phyloP scores from a whole-genome alignment of 2,113 vertebrate genomes.

The Phylloscopus trochilus region DNA sequence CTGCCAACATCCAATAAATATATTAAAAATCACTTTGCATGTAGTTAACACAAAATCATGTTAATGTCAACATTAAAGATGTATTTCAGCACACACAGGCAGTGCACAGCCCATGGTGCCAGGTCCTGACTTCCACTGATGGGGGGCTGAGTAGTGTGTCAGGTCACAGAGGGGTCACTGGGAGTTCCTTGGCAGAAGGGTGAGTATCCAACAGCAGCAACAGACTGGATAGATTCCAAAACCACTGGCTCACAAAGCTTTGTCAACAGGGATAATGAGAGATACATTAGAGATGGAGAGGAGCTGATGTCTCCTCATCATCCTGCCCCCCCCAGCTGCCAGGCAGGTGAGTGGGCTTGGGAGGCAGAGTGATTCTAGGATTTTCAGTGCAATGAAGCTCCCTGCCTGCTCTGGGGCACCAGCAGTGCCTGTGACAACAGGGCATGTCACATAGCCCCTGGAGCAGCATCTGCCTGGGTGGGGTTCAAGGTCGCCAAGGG shows the following conservation, averaged over 20 bases:
- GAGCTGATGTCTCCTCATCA: neutral
- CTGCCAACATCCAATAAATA: constrained; percentile 51
- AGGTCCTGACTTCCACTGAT: neutral
- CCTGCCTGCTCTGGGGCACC: neutral
- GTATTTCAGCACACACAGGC: neutral
- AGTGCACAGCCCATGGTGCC: rapidly evolving
- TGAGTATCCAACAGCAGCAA: neutral
- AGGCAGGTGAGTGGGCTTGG: neutral
- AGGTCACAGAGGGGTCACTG: neutral
- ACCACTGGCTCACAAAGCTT: neutral
- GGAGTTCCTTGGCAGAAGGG: neutral
- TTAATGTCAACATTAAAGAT: constrained; percentile 21
- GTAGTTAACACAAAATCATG: neutral
- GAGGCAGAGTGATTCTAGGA: neutral
- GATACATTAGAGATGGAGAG: neutral
- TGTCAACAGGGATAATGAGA: neutral
- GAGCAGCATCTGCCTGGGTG: neutral
- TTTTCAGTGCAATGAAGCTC: neutral
- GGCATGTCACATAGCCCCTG: neutral
- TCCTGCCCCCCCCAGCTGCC: neutral
- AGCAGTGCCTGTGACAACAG: neutral
- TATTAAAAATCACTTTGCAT: constrained; percentile 36
- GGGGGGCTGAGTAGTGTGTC: rapidly evolving
- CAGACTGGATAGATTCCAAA: neutral
- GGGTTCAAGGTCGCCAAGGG: rapidly evolving